Conservation (phyloP, 1,140 invertebrate genomes). For the Mizuhopecten yessoensis region DNA sequence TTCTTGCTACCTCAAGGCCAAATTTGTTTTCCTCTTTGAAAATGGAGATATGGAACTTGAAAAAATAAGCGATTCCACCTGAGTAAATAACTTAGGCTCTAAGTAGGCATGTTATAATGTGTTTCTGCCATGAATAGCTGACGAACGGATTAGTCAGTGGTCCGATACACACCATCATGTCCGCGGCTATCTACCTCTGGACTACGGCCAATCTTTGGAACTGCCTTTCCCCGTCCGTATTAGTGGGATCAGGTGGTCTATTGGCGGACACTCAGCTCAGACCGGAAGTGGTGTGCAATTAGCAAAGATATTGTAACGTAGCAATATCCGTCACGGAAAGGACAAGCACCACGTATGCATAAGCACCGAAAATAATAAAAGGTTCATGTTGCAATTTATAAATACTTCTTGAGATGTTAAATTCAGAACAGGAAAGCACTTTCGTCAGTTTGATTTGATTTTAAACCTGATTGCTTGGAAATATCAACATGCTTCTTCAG, state of each 20-base stretch:
- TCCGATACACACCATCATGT: not conserved
- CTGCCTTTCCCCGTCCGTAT: not conserved
- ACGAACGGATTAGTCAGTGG: not conserved
- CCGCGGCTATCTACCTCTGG: not conserved
- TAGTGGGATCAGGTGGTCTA: no score
- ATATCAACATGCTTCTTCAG: no score
- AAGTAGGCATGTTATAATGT: not conserved
- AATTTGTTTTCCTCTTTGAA: not conserved
- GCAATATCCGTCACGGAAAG: not conserved
- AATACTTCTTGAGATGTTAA: not conserved
- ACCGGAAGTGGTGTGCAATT: slow-evolving; percentile 1
- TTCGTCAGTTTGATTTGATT: not conserved
- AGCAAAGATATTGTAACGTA: not conserved
- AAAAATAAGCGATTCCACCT: not conserved
- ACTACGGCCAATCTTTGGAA: not conserved
- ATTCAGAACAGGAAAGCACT: not conserved
- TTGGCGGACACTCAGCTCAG: not conserved
- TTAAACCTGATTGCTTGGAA: not conserved
- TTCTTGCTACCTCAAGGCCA: not conserved
- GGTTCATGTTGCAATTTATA: not conserved
- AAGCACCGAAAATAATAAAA: no score
- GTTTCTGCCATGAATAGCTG: no score
- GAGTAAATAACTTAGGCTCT: not conserved
- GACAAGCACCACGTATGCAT: not conserved
- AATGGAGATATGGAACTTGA: not conserved